A percentile compares a stretch with the other conserved stretches of the same genome.
These are phyloP conservation scores for Watsonalla binaria DNA, from an alignment of 2,888 invertebrate species.

Conservation along the genomic window DNA sequence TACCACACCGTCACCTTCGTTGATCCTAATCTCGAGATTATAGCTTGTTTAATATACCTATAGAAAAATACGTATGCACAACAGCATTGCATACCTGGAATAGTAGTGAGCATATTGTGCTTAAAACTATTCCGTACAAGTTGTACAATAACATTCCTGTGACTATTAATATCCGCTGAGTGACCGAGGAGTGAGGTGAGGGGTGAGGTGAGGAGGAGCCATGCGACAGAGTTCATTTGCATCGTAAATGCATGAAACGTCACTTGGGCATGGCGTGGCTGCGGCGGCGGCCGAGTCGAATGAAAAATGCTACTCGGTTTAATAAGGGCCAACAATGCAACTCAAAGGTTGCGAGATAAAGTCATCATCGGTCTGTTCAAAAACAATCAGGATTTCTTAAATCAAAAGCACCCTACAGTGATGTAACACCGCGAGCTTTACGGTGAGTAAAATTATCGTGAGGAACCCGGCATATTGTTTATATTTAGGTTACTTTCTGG, in stretches of 20 bases:
- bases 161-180: constrained; percentile 60
- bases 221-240: constrained; percentile 61
- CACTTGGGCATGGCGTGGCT: constrained; percentile 8
- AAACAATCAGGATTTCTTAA: too few species aligned
- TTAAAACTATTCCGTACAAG: constrained; percentile 37
- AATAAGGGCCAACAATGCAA: too few species aligned
- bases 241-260: constrained; percentile 38
- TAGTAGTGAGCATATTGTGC: not conserved
- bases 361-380: too few species aligned
- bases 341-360: too few species aligned
- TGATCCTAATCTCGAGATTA: constrained; percentile 16
- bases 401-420: too few species aligned
- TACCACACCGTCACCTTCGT: too few species aligned
- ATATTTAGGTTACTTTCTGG: too few species aligned
- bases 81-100: too few species aligned
- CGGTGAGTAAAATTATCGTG: too few species aligned
- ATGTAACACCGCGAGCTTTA: too few species aligned
- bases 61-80: constrained; percentile 45
- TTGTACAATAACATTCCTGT: constrained; percentile 65
- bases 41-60: constrained; percentile 63
- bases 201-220: constrained; percentile 28
- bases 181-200: constrained; percentile 29
- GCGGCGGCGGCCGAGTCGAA: not conserved
- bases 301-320: too few species aligned
- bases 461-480: too few species aligned